Base-by-base conservation (phyloP, 1,140 invertebrate species). In the Brachionus rotundiformis region DNA sequence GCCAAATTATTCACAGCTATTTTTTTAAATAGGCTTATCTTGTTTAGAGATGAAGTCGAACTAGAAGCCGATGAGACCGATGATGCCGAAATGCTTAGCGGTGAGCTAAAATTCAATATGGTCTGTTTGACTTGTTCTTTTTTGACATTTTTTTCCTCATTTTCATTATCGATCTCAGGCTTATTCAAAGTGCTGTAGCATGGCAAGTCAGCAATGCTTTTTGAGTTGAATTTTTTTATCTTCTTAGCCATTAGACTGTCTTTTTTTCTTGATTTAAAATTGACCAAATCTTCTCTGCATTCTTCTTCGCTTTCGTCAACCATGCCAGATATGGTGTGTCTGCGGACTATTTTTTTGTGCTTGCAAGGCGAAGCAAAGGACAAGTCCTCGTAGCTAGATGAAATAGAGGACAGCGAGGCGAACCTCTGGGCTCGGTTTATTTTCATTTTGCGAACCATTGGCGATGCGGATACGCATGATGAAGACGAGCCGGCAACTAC, bases 301-400 rank as follows among this genome's bases (percentile, higher is more conserved):
- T 73, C 39, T 39, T 44, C 16, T 47, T 41, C 19, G 23, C 39
- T 44, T 73, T 73, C 23, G 36, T 73, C 41, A 4, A 31, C 33
- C 36, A 47, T 7, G 4, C 68, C 68, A n/a, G 68, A 8, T 0
- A 73, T 47, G 36, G 68, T 73, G 25, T 73, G 68, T 44, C 68
- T 73, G 25, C 68, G 68, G 36, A 47, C 23, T 25, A 73, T 41
- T 73, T 73, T 73, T 73, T 73, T 44, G n/a, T n/a, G n/a, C n/a
- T n/a, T n/a, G n/a, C n/a, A n/a, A n/a, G 36, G 39, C 8, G 36
- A 23, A 7, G 4, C 19, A 3, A 1, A 25, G 6, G 68, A 73
- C 8, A 73, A 73, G 13, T 73, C 68, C 19, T 73, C 68, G 16
- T 39, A 73, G 19, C 36, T 44, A 0, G 68, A 73, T 7, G 68